Evolutionary conservation across 1,140 invertebrate species (phyloP).

Genomic region (Hesperophylax magnus): DNA sequence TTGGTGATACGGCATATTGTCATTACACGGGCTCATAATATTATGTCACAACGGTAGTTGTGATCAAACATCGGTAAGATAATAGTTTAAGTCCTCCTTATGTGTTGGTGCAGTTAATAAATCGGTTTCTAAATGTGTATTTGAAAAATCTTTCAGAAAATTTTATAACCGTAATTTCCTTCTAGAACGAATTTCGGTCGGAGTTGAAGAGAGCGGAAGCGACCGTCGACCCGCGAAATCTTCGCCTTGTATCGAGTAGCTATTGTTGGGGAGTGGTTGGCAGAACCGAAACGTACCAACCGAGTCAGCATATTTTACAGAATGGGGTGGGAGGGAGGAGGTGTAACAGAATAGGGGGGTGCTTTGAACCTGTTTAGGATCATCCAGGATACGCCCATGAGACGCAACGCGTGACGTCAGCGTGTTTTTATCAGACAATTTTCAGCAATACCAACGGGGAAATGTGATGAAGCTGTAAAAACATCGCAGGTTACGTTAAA

Average conservation of each 20-base stretch:
- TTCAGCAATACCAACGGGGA: not conserved
- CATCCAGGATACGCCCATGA: conserved; percentile 24
- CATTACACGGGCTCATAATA: too few species aligned
- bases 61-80: too few species aligned
- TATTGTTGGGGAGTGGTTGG: conserved; percentile 45
- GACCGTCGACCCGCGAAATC: conserved; percentile 23
- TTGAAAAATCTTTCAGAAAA: not conserved
- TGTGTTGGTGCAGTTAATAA: too few species aligned
- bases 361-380: conserved; percentile 28
- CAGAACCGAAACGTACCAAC: conserved; percentile 48
- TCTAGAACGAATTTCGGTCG: not conserved
- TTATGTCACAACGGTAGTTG: too few species aligned
- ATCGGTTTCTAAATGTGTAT: too few species aligned
- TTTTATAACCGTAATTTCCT: not conserved
- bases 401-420: conserved; percentile 41
- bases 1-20: too few species aligned
- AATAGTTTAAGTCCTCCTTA: too few species aligned
- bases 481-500: not conserved
- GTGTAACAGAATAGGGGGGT: not conserved
- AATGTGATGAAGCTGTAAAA: not conserved
- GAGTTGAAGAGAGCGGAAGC: conserved; percentile 9
- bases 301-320: conserved; percentile 56
- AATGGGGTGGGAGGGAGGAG: conserved; percentile 6
- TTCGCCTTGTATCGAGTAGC: conserved; percentile 54
- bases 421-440: conserved; percentile 33